Percentiles rank a stretch among this genome's conserved stretches.
Conservation (phyloP, 2,888 invertebrate genomes). For the Diaperis boleti region DNA sequence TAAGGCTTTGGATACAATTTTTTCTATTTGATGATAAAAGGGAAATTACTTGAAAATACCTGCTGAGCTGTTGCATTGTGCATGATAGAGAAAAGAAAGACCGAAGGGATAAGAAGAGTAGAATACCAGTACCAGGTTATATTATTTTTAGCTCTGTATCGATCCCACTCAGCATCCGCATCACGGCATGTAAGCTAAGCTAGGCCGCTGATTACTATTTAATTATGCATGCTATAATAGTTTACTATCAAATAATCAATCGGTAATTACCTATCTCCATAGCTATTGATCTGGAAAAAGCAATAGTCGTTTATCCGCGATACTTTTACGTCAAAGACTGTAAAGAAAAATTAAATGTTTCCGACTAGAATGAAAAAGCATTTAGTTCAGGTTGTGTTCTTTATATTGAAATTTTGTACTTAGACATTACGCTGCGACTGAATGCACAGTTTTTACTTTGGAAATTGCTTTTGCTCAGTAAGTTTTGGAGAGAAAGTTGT, state of each 20-base stretch:
- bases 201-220: slow-evolving; percentile 41
- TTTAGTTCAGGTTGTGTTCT: no score
- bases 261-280: slow-evolving; percentile 26
- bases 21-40: no score
- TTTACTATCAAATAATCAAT: slow-evolving; percentile 32
- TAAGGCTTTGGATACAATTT: no score
- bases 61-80: slow-evolving; percentile 9
- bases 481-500: no score
- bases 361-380: no score
- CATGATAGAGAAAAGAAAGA: slow-evolving; percentile 16
- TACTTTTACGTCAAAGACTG: background rate
- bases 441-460: no score
- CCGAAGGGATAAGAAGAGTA: slow-evolving; percentile 33
- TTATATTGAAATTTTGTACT: no score
- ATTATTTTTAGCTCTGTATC: slow-evolving; percentile 50
- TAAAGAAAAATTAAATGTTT: background rate
- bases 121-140: slow-evolving; percentile 39
- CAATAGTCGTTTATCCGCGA: slow-evolving; percentile 4
- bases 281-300: slow-evolving; percentile 1
- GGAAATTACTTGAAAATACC: no score
- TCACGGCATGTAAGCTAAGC: slow-evolving; percentile 38
- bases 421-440: no score
- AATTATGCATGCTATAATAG: slow-evolving; percentile 42
- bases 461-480: no score
- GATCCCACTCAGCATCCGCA: slow-evolving; percentile 43